Evolutionary conservation across 53 echinoderm and acorn worm species (phyloP).

Genomic region (Henricia sp.): DNA sequence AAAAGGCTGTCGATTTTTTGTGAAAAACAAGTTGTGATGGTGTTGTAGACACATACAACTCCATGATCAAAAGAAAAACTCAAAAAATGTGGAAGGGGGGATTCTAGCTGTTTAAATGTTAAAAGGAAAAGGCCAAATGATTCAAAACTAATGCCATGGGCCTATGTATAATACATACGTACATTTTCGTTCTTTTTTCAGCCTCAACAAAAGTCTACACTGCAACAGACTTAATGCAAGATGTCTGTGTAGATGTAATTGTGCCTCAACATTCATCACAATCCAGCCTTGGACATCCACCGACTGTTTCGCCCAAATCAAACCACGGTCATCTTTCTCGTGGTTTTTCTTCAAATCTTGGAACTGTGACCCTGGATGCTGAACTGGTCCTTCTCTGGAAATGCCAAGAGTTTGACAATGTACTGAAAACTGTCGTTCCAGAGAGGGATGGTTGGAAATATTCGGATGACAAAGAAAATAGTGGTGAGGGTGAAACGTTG

Average conservation of each 20-base stretch:
- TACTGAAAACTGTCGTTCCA: constrained; percentile 56
- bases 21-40: too few relatives aligned
- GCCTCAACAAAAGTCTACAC: too few relatives aligned
- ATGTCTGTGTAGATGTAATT: constrained; percentile 23
- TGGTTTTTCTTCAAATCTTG: too few relatives aligned
- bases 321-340: not conserved
- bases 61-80: too few relatives aligned
- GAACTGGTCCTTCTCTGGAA: constrained; percentile 70
- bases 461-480: constrained; percentile 44
- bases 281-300: not conserved
- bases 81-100: too few relatives aligned
- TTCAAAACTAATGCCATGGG: too few relatives aligned
- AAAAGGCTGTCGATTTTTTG: too few relatives aligned
- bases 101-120: too few relatives aligned
- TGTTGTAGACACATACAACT: too few relatives aligned
- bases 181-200: too few relatives aligned
- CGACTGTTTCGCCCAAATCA: not conserved
- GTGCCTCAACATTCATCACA: not conserved
- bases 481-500: not conserved
- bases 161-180: too few relatives aligned
- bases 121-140: too few relatives aligned
- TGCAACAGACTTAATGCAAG: not conserved
- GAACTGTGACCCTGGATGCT: constrained; percentile 17
- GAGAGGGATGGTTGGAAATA: constrained; percentile 67
- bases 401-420: constrained; percentile 64